phyloP scores from a whole-genome alignment of 2,797 vertebrate species.

The Clarias laeviceps region DNA sequence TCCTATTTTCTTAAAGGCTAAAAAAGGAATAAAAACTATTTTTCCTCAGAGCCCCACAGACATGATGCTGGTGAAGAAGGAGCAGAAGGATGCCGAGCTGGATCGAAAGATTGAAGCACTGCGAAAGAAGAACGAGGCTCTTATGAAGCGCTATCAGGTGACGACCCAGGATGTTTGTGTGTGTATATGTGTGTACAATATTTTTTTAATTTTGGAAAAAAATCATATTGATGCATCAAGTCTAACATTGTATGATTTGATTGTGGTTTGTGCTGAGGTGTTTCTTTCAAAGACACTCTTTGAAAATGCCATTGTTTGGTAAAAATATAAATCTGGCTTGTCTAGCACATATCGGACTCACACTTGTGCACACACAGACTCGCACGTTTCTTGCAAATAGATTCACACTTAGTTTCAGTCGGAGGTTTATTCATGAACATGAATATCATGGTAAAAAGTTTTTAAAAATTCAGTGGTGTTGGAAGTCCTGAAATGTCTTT shows the following conservation, averaged over 20 bases:
- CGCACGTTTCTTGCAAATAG: no score
- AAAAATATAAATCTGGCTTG: neutral
- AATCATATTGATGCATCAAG: neutral
- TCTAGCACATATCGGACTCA: neutral
- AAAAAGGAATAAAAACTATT: constrained; percentile 11
- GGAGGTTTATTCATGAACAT: no score
- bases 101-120: constrained; percentile 93
- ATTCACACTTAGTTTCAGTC: no score
- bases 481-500: no score
- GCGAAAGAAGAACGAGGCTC: constrained; percentile 90
- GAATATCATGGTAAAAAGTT: no score
- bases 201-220: neutral
- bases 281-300: neutral
- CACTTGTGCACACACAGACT: neutral
- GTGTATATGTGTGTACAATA: no score
- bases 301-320: neutral
- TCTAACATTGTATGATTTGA: neutral
- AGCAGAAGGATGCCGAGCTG: constrained; percentile 88
- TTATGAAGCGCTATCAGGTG: constrained; percentile 94
- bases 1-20: neutral
- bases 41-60: constrained; percentile 66
- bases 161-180: constrained; percentile 27
- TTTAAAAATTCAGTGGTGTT: no score
- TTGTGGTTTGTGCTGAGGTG: neutral
- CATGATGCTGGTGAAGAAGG: constrained; percentile 79